Conservation (phyloP, 2,888 invertebrate genomes). For the Cerceris rybyensis region DNA sequence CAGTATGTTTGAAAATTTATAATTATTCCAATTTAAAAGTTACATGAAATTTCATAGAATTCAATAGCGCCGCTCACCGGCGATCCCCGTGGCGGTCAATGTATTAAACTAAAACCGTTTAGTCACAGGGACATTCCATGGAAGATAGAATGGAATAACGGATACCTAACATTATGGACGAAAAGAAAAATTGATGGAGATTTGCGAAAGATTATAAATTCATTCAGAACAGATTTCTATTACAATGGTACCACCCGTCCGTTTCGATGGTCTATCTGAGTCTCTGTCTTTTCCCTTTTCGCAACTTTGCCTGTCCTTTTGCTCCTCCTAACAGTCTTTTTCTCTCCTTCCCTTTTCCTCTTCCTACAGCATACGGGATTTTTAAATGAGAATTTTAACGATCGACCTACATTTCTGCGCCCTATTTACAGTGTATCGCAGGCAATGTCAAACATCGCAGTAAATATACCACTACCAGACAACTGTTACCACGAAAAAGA, state of each 20-base stretch:
- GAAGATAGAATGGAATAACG: slow-evolving; percentile 28
- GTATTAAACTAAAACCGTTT: slow-evolving; percentile 37
- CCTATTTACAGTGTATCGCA: slow-evolving; percentile 70
- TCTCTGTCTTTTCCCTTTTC: slow-evolving; percentile 12
- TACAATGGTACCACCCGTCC: slow-evolving; percentile 11
- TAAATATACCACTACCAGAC: slow-evolving; percentile 52
- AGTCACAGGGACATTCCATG: slow-evolving; percentile 28
- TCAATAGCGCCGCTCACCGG: too few species aligned
- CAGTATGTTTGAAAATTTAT: too few species aligned
- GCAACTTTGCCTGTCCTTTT: slow-evolving; percentile 29
- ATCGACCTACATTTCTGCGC: slow-evolving; percentile 75
- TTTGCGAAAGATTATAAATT: slow-evolving; percentile 43
- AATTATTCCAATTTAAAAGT: too few species aligned
- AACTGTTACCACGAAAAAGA: slow-evolving; percentile 12
- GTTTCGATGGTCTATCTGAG: slow-evolving; percentile 19
- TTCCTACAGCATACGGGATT: slow-evolving; percentile 65
- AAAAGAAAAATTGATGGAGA: slow-evolving; percentile 54
- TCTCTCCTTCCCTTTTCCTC: slow-evolving; percentile 45
- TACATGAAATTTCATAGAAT: too few species aligned
- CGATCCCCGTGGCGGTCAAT: too few species aligned
- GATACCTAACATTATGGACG: slow-evolving; percentile 21
- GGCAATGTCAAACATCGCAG: slow-evolving; percentile 69
- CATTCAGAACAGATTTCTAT: slow-evolving; percentile 49
- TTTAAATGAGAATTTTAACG: slow-evolving; percentile 79
- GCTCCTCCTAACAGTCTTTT: slow-evolving; percentile 22